Conservation (phyloP, 2,797 vertebrate genomes). For the Sebastes nivosus region DNA sequence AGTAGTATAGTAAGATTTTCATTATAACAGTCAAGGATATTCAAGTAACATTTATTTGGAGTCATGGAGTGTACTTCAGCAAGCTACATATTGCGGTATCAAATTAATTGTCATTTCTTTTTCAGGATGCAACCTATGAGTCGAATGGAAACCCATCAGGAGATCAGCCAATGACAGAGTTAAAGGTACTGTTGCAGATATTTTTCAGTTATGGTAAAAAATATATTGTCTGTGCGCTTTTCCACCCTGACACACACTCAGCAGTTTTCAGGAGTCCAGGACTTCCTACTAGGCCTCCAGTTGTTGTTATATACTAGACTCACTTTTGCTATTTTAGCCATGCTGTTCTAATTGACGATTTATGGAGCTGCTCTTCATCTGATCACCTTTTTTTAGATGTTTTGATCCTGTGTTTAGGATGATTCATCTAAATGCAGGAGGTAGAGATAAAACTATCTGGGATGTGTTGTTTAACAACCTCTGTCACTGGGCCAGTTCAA, state of each 20-base stretch:
- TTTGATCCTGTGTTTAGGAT: not conserved
- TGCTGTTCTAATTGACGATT: not conserved
- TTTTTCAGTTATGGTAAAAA: not conserved
- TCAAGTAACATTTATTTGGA: not conserved
- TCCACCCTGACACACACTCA: not conserved
- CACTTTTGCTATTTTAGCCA: not conserved
- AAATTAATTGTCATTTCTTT: not conserved
- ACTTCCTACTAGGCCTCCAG: too few species aligned
- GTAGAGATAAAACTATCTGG: not conserved
- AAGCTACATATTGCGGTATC: not conserved
- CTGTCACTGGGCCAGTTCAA: not conserved
- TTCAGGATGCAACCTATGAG: accelerated
- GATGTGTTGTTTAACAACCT: not conserved
- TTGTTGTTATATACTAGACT: not conserved
- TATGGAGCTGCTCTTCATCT: not conserved
- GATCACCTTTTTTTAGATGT: not conserved
- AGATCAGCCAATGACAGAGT: accelerated
- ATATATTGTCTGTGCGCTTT: not conserved
- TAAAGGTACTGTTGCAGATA: not conserved
- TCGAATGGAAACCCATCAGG: accelerated
- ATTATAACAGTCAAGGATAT: not conserved
- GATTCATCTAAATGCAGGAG: not conserved
- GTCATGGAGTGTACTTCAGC: too few species aligned
- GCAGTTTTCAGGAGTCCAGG: not conserved
- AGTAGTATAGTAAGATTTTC: too few species aligned